A percentile compares a stretch with the other conserved stretches of the same genome.
phyloP scores from a whole-genome alignment of 2,888 invertebrate genomes.

The Willowsia nigromaculata region DNA sequence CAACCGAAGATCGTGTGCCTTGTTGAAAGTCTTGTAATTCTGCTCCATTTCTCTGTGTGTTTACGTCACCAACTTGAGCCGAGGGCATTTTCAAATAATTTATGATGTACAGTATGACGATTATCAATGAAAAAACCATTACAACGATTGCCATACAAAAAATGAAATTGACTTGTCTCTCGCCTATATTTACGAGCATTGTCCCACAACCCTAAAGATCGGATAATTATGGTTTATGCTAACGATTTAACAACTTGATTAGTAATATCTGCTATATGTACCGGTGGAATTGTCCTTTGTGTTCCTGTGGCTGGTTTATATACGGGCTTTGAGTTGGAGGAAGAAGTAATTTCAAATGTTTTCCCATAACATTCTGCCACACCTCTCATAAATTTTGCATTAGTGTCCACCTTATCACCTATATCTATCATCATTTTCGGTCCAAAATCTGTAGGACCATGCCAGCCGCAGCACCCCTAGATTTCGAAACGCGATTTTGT shows the following conservation, averaged over 20 bases:
- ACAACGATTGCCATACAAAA: background rate
- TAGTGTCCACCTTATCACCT: background rate
- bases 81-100: background rate
- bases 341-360: constrained; percentile 7
- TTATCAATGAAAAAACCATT: background rate
- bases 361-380: constrained; percentile 52
- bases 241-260: no score
- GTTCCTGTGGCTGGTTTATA: no score
- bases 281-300: no score
- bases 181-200: background rate
- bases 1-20: no score
- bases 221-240: background rate
- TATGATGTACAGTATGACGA: background rate
- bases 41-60: background rate
- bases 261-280: no score
- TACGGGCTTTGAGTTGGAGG: no score
- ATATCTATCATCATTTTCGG: background rate
- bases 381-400: constrained; percentile 49
- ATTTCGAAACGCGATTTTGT: background rate
- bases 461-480: constrained; percentile 69
- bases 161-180: background rate
- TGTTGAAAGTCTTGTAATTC: background rate
- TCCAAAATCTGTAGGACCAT: constrained; percentile 45
- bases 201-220: constrained; percentile 35
- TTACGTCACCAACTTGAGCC: background rate